These are phyloP conservation scores for Tapirus indicus DNA, from an alignment of 2,797 vertebrate species.

Conservation along the genomic window DNA sequence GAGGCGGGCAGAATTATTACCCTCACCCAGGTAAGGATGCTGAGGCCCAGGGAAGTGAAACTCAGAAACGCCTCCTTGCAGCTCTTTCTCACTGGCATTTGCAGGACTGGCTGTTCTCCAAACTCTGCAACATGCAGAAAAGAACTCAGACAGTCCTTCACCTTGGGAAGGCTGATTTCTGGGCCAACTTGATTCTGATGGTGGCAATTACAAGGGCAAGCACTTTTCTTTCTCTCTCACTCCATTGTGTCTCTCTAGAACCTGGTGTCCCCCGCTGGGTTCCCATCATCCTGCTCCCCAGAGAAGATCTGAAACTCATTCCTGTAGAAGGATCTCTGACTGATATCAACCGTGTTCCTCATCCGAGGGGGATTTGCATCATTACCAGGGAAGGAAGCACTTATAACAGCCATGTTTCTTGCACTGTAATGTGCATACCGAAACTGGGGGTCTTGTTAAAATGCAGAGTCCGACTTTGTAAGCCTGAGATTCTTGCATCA, in stretches of 20 bases:
- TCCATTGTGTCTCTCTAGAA: neutral
- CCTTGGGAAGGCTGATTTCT: neutral
- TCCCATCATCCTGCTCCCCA: neutral
- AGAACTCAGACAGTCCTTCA: neutral
- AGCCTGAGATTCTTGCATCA: neutral
- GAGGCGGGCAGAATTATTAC: neutral
- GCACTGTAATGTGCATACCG: no score
- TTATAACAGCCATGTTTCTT: neutral
- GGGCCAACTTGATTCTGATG: neutral
- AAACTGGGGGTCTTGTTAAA: neutral
- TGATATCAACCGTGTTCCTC: neutral
- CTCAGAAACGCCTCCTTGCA: neutral
- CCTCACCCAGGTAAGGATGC: neutral
- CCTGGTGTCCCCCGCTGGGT: no score
- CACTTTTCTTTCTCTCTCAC: neutral
- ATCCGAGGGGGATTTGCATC: accelerated
- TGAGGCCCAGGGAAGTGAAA: neutral
- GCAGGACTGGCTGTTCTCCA: neutral
- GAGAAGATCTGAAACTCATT: neutral
- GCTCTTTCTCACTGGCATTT: no score
- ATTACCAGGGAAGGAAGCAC: neutral
- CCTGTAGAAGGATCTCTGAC: neutral
- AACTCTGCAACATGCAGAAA: neutral
- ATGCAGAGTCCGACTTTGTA: neutral
- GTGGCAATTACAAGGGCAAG: neutral